These are phyloP conservation scores for Himantopus leucocephalus DNA, from an alignment of 2,113 vertebrate species.

Conservation along the genomic window DNA sequence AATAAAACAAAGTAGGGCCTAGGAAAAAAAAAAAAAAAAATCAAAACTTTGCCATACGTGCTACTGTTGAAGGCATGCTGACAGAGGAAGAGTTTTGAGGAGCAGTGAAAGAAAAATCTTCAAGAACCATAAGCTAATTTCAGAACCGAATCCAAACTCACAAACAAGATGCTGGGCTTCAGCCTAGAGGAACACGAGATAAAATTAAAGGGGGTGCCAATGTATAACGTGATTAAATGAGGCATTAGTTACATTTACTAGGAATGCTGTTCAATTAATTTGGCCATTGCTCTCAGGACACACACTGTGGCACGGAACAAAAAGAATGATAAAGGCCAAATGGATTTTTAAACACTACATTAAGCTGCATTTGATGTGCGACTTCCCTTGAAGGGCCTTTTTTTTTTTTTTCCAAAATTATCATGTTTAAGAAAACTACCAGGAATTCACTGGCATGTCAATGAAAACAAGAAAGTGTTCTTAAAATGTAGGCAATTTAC, in stretches of 20 bases:
- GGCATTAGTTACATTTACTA: not conserved
- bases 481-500: slow-evolving; percentile 51
- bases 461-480: slow-evolving; percentile 44
- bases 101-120: not conserved
- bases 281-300: not conserved
- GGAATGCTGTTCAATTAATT: not conserved
- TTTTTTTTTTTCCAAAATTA: not conserved
- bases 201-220: not conserved
- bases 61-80: not conserved
- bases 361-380: not conserved
- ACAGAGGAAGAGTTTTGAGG: not conserved
- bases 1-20: not conserved
- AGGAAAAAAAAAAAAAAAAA: not conserved
- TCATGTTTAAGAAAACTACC: not conserved
- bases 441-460: slow-evolving; percentile 34
- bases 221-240: not conserved
- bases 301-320: not conserved
- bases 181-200: not conserved
- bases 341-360: not conserved
- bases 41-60: not conserved
- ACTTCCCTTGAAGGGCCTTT: not conserved
- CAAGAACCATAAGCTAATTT: not conserved
- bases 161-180: not conserved
- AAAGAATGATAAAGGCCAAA: not conserved
- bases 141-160: not conserved